A percentile compares a stretch with the other conserved stretches of the same genome.
phyloP scores from a whole-genome alignment of 2,888 invertebrate genomes.

The Bursaphelenchus okinawaensis region DNA sequence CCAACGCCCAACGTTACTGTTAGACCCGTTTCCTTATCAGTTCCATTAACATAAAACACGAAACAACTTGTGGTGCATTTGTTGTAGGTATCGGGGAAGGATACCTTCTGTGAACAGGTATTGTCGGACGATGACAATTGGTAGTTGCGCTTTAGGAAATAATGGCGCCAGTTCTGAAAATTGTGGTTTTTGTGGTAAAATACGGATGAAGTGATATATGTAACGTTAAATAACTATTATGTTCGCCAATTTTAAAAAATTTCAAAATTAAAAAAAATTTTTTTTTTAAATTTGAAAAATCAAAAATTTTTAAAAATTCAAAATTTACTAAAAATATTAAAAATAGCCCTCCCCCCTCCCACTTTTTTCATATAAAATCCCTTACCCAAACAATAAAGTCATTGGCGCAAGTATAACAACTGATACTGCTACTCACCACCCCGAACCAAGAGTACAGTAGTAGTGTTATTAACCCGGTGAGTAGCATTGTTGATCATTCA shows the following conservation, averaged over 20 bases:
- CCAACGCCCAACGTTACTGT: conserved; percentile 35
- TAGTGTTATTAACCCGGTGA: neutral
- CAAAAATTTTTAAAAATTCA: neutral
- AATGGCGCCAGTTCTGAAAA: conserved; percentile 53
- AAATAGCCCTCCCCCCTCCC: too few species aligned
- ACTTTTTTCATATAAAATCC: neutral
- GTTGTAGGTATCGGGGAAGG: conserved; percentile 16
- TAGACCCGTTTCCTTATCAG: conserved; percentile 40
- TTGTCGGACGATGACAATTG: conserved; percentile 40
- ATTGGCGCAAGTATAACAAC: conserved; percentile 51
- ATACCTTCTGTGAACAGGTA: conserved; percentile 28
- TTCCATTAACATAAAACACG: conserved; percentile 46
- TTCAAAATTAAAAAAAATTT: conserved; percentile 8
- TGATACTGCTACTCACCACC: conserved; percentile 22
- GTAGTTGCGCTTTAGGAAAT: conserved; percentile 50
- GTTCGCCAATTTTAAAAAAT: too few species aligned
- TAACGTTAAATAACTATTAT: too few species aligned
- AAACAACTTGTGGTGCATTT: conserved; percentile 40
- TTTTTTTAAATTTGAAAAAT: conserved; percentile 34
- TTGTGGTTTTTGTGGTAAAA: too few species aligned
- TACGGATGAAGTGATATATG: too few species aligned
- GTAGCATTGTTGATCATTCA: neutral
- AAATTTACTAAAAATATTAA: neutral
- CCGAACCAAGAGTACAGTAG: neutral
- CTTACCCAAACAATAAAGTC: conserved; percentile 53